Conservation (phyloP, 2,888 invertebrate species). For the Drosophila peninsularis region DNA sequence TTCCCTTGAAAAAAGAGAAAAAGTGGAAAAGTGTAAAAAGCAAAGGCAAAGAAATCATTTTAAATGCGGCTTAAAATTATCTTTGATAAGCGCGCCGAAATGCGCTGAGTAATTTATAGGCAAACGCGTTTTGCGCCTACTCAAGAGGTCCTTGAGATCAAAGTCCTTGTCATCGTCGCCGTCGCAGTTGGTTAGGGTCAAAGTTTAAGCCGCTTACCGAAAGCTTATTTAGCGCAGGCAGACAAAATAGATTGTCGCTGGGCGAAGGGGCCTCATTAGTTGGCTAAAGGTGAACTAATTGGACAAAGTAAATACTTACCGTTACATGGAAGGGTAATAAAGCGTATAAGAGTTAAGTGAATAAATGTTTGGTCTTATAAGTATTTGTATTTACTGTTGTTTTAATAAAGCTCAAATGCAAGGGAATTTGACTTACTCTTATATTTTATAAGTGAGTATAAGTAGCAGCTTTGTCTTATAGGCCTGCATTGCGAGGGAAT, state of each 20-base stretch:
- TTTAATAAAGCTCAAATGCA: neutral
- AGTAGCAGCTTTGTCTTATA: neutral
- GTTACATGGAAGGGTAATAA: neutral
- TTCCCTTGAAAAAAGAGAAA: slow-evolving; percentile 18
- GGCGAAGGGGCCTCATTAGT: slow-evolving; percentile 12
- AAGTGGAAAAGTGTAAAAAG: neutral
- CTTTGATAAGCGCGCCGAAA: slow-evolving; percentile 75
- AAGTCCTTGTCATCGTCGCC: slow-evolving; percentile 47
- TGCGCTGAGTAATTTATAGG: slow-evolving; percentile 75
- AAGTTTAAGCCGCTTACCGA: slow-evolving; percentile 68
- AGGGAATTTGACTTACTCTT: too few relatives aligned
- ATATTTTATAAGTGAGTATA: neutral
- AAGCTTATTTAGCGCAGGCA: slow-evolving; percentile 8
- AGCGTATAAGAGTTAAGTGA: neutral
- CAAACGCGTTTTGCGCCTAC: slow-evolving; percentile 39
- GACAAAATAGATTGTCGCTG: slow-evolving; percentile 6
- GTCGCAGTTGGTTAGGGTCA: slow-evolving; percentile 44
- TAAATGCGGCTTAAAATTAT: slow-evolving; percentile 79
- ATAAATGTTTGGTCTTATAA: neutral
- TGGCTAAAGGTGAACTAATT: slow-evolving; percentile 38
- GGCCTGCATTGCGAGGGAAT: too few relatives aligned
- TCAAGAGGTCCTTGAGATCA: slow-evolving; percentile 68
- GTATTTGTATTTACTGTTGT: neutral
- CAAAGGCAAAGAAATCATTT: slow-evolving; percentile 67
- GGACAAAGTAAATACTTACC: slow-evolving; percentile 22